Conservation (phyloP, 2,797 vertebrate species). For the Ispidina lecontei region DNA sequence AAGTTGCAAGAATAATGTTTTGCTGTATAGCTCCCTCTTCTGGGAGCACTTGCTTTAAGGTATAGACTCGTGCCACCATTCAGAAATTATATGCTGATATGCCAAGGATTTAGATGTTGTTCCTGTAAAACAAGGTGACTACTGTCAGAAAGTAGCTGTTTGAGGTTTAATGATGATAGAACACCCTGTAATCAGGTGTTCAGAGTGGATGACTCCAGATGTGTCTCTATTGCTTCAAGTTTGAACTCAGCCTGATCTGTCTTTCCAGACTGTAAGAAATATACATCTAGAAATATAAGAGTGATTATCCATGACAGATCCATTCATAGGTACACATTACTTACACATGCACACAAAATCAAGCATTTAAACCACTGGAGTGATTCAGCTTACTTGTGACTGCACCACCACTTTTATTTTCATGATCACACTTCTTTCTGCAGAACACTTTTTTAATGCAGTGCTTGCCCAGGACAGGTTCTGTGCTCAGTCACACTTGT, state of each 20-base stretch:
- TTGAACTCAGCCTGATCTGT: neutral
- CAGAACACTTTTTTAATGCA: neutral
- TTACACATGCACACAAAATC: neutral
- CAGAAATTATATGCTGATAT: neutral
- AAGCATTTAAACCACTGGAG: neutral
- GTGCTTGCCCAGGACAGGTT: neutral
- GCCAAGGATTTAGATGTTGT: neutral
- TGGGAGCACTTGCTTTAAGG: neutral
- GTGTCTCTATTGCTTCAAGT: neutral
- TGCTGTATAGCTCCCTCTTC: conserved; percentile 57
- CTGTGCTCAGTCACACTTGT: neutral
- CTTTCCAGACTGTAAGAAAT: neutral
- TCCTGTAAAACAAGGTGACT: neutral
- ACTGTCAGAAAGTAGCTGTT: neutral
- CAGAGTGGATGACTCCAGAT: neutral
- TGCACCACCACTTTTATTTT: neutral
- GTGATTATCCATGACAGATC: neutral
- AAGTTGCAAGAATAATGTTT: neutral
- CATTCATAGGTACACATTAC: neutral
- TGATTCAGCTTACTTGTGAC: neutral
- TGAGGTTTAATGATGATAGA: neutral
- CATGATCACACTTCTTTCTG: neutral
- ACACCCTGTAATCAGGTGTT: neutral
- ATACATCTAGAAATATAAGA: neutral
- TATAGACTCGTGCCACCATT: neutral